Evolutionary conservation across 2,888 invertebrate species (phyloP), one percentile per base, ranked within the genome.

Genomic region (Campaea margaritaria): DNA sequence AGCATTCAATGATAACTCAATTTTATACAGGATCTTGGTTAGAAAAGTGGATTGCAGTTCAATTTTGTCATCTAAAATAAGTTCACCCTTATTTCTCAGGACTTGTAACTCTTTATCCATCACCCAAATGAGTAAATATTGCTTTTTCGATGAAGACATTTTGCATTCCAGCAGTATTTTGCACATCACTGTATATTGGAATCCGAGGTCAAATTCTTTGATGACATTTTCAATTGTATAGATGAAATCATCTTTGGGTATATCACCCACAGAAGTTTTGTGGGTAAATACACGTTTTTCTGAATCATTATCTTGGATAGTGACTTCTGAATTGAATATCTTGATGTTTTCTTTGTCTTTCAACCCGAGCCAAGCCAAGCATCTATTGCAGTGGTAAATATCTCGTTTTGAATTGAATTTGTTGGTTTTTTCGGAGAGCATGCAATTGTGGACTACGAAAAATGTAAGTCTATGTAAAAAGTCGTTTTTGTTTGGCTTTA

Each of bases 31-130:
- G 62, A 94, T 86, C 80, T 95, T 95, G 0, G 93, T 93, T 12
- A 94, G 89, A 58, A 87, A 86, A 69, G 83, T 86, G 0, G 93
- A 89, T 48, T 88, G 83, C n/a, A 93, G 68, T 44, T 79, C 78
- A 21, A 91, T 78, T 68, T 77, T 84, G 13, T 86, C 84, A 62
- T 69, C 75, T 7, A 76, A 75, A 58, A 79, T 81, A 27, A 67
- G 65, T 5, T 83, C 78, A 8, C 77, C 77, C 39, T 62, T 81
- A 45, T 86, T 85, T 60, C 84, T 82, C 12, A 93, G 74, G 12
- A 95, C 85, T 75, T 93, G 89, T 12, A 95, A 79, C 59, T 93
- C 91, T 70, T 93, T 94, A 72, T 95, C 95, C 81, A 95, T 90
- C 0, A 95, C 83, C 94, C 94, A 95, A 44, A 95, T 80, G 1